Conservation (phyloP, 2,113 vertebrate genomes). For the Oryzias celebensis region DNA sequence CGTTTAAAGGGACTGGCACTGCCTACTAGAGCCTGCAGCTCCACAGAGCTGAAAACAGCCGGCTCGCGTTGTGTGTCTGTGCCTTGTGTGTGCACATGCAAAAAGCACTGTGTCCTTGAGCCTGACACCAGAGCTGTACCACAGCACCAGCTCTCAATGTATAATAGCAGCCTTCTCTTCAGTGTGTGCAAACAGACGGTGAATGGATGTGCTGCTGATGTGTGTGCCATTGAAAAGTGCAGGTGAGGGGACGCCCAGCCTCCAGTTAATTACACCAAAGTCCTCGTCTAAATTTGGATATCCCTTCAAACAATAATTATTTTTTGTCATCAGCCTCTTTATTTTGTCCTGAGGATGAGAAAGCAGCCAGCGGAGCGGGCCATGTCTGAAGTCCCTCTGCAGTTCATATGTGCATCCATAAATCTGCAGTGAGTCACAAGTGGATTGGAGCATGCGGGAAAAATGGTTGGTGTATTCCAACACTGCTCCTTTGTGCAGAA, state of each 20-base stretch:
- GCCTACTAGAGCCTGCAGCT: constrained; percentile 17
- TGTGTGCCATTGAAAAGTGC: constrained; percentile 1
- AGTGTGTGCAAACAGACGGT: constrained; percentile 41
- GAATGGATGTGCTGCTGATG: constrained; percentile 21
- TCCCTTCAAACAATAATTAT: background rate
- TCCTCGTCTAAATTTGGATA: constrained; percentile 13
- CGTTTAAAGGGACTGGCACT: background rate
- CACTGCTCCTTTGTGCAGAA: background rate
- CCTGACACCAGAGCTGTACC: constrained; percentile 32
- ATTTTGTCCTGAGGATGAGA: background rate
- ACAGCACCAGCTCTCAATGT: constrained; percentile 19
- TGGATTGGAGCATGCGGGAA: too few relatives aligned
- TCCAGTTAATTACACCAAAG: constrained; percentile 25
- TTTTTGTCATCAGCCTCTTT: background rate
- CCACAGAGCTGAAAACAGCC: constrained; percentile 17
- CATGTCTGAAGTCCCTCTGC: too few relatives aligned
- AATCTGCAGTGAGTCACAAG: too few relatives aligned
- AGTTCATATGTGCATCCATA: too few relatives aligned
- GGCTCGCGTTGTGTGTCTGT: constrained; percentile 14
- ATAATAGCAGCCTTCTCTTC: constrained; percentile 18
- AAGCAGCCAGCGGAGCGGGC: too few relatives aligned
- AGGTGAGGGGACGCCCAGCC: constrained; percentile 30
- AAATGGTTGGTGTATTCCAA: background rate
- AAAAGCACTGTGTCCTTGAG: constrained; percentile 48
- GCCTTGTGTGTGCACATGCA: background rate